Percentiles rank a stretch among this genome's conserved stretches.
phyloP scores from a whole-genome alignment of 2,888 invertebrate species.

The Andrena fulva region DNA sequence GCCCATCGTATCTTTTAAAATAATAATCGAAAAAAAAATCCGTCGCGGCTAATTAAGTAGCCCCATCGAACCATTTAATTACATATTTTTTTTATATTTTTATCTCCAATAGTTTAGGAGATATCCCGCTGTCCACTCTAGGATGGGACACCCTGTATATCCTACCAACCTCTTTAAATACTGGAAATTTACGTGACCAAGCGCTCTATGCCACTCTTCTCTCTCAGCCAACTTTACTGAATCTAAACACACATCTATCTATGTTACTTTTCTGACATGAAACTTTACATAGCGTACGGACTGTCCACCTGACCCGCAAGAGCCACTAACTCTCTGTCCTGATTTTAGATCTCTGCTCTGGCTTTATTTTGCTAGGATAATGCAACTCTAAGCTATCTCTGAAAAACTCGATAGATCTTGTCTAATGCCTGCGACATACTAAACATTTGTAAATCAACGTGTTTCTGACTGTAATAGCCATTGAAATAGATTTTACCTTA shows the following conservation, averaged over 20 bases:
- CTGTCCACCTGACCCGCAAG: constrained; percentile 32
- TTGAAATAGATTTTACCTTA: constrained; percentile 41
- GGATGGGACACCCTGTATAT: too few relatives aligned
- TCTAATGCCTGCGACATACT: constrained; percentile 48
- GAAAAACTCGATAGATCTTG: constrained; percentile 57
- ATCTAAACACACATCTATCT: constrained; percentile 20
- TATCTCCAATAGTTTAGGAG: too few relatives aligned
- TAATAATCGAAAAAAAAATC: too few relatives aligned
- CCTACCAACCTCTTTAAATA: constrained; percentile 48
- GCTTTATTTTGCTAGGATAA: constrained; percentile 38
- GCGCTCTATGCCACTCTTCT: constrained; percentile 65
- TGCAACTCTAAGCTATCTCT: constrained; percentile 53
- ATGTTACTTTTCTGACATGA: constrained; percentile 4
- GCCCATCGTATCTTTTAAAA: too few relatives aligned
- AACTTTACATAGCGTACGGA: constrained; percentile 50
- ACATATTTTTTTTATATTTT: too few relatives aligned
- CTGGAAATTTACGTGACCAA: constrained; percentile 67
- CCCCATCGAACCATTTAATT: too few relatives aligned
- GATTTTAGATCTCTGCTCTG: constrained; percentile 55
- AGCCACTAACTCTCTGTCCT: constrained; percentile 25
- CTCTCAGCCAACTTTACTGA: constrained; percentile 26
- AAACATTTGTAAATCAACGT: constrained; percentile 39
- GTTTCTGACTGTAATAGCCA: constrained; percentile 27
- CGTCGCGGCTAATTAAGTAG: too few relatives aligned
- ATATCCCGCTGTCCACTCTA: too few relatives aligned